A percentile compares a stretch with the other conserved stretches of the same genome.
These are phyloP conservation scores for Saxicola maurus DNA, from an alignment of 2,797 vertebrate genomes.

Conservation along the genomic window DNA sequence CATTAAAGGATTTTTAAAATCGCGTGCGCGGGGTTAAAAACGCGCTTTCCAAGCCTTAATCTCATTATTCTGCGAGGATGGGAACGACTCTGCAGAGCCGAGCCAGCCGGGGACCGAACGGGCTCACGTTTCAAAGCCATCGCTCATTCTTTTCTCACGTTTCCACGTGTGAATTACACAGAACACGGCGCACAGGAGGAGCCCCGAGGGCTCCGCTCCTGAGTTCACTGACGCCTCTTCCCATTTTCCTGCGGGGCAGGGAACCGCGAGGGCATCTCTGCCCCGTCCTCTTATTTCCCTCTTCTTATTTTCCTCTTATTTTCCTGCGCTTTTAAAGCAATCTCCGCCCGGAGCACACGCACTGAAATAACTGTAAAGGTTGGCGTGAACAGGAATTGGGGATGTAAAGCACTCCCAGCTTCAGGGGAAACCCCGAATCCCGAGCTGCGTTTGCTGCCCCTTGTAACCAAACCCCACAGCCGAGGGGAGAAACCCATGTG, in stretches of 20 bases:
- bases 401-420: not conserved
- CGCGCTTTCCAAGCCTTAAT: not conserved
- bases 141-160: conserved; percentile 44
- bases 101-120: not conserved
- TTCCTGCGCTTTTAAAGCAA: accelerated
- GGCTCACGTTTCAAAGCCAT: conserved; percentile 41
- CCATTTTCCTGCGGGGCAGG: not conserved
- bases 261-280: not conserved
- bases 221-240: not conserved
- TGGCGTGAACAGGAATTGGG: not conserved
- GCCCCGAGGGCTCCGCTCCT: not conserved
- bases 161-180: conserved; percentile 25
- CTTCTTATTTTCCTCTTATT: not conserved
- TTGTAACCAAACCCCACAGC: conserved; percentile 18
- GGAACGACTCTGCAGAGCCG: not conserved
- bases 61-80: not conserved
- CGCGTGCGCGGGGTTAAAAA: not conserved
- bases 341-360: not conserved
- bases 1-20: not conserved
- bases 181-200: not conserved
- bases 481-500: conserved; percentile 46
- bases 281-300: not conserved
- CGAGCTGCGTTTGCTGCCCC: not conserved
- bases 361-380: not conserved
- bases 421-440: not conserved